Base-by-base conservation (phyloP, 2,797 vertebrate genomes). In the Uromys caudimaculatus region DNA sequence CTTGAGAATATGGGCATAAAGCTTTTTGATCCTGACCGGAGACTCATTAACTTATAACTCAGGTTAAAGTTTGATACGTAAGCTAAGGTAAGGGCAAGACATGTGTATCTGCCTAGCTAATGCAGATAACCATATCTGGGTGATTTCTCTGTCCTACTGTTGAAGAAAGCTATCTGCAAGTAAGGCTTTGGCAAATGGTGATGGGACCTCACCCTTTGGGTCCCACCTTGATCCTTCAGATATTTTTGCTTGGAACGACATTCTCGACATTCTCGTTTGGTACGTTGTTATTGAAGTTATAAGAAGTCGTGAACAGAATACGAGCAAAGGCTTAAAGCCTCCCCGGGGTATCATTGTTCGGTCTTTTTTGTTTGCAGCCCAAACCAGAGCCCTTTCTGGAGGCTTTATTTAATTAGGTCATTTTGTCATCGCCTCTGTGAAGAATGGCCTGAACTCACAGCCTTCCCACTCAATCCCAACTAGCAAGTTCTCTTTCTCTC, bases 21-120 rank as follows among this genome's bases (percentile, higher is more conserved):
- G 24, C 47, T 87, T 95, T 84, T 76, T 62, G 41, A 73, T 92
- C 69, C 84, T 97, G 69, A 90, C 52, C 73, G 67, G 50, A 94
- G 67, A 96, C 38, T 32, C 14, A 17, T 29, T 94, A 78, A 50
- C 52, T 95, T 64, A 79, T 27, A 64, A 69, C 41, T 95, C 29
- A 32, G 56, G 50, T 91, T 95, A 76, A 79, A 90, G 52, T 89
- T 85, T 86, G 79, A 91, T 95, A 32, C 2, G 1, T 13, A 54
- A 44, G 75, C 2, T 14, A 44, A 35, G 84, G 73, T 81, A 3
- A 60, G 67, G 4, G 4, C 56, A 89, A 60, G 4, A 13, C 35
- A 3, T 19, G 24, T 44, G 19, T 13, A 6, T 89, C 62, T 93
- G 35, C 64, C 77, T 64, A 47, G 8, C 54, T 50, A 27, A 32